Percentiles rank a stretch among this genome's conserved stretches.
These are phyloP conservation scores for Ciconia nigra DNA, from an alignment of 2,797 vertebrate genomes.

Conservation along the genomic window DNA sequence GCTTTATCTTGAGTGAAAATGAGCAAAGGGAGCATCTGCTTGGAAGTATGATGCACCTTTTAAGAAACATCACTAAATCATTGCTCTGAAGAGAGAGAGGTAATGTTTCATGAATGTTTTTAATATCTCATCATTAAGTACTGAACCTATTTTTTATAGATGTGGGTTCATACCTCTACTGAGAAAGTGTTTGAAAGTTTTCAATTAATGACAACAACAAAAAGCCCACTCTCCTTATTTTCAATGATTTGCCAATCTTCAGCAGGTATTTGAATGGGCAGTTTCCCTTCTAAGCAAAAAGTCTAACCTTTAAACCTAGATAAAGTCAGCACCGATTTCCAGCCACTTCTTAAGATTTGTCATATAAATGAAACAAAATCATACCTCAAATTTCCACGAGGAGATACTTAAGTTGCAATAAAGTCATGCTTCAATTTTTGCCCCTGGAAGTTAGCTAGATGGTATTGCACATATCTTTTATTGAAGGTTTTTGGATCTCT, in stretches of 20 bases:
- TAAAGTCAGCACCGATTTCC: background rate
- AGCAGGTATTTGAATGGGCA: background rate
- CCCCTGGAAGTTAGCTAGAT: rapidly evolving
- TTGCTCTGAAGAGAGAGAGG: background rate
- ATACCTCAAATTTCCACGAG: background rate
- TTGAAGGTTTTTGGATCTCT: background rate
- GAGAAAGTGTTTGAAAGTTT: background rate
- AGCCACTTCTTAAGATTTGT: background rate
- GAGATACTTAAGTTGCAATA: background rate
- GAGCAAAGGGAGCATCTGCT: background rate
- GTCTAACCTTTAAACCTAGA: background rate
- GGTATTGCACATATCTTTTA: background rate
- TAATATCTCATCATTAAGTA: background rate
- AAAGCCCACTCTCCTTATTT: rapidly evolving
- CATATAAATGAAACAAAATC: background rate
- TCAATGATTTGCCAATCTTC: background rate
- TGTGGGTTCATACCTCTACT: background rate
- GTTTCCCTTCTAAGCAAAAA: background rate
- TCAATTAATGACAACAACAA: background rate
- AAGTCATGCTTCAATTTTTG: background rate
- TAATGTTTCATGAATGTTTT: background rate
- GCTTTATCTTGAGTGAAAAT: background rate
- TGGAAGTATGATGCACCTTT: background rate
- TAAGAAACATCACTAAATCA: background rate
- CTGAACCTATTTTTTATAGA: background rate